A percentile compares a stretch with the other conserved stretches of the same genome.
phyloP scores from a whole-genome alignment of 23 tunicate species.

The Trididemnum nubilum region DNA sequence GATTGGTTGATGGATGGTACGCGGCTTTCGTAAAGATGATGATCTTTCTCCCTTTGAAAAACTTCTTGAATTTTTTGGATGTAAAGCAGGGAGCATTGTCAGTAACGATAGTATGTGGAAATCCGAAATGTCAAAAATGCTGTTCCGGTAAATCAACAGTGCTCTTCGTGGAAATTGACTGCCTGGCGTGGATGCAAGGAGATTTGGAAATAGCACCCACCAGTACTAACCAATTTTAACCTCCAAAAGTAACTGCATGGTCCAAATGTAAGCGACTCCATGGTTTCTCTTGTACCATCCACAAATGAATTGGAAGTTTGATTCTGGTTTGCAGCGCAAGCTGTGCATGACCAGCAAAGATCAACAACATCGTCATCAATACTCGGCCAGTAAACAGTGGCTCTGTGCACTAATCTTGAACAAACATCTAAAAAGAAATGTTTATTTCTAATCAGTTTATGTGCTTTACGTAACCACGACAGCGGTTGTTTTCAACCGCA shows the following conservation, averaged over 20 bases:
- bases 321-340: constrained; percentile 34
- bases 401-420: too few species aligned
- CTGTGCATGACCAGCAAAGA: neutral
- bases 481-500: too few species aligned
- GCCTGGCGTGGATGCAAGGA: constrained; percentile 15
- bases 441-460: too few species aligned
- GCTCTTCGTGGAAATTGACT: neutral
- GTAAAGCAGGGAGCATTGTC: constrained; percentile 8
- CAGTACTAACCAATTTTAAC: constrained; percentile 25
- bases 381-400: constrained; percentile 46
- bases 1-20: constrained; percentile 27
- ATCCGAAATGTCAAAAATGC: constrained; percentile 4
- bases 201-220: constrained; percentile 21
- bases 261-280: constrained; percentile 38
- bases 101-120: constrained; percentile 7
- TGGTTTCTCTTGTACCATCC: constrained; percentile 49
- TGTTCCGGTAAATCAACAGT: neutral
- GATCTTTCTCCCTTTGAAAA: neutral
- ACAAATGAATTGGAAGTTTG: constrained; percentile 13
- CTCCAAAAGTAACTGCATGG: constrained; percentile 32
- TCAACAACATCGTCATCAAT: constrained; percentile 22
- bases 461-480: too few species aligned
- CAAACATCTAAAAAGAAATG: too few species aligned
- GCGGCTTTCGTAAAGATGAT: constrained; percentile 27
- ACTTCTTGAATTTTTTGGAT: neutral